Base-by-base conservation (phyloP, 2,888 invertebrate genomes). In the Leucophenga montana region DNA sequence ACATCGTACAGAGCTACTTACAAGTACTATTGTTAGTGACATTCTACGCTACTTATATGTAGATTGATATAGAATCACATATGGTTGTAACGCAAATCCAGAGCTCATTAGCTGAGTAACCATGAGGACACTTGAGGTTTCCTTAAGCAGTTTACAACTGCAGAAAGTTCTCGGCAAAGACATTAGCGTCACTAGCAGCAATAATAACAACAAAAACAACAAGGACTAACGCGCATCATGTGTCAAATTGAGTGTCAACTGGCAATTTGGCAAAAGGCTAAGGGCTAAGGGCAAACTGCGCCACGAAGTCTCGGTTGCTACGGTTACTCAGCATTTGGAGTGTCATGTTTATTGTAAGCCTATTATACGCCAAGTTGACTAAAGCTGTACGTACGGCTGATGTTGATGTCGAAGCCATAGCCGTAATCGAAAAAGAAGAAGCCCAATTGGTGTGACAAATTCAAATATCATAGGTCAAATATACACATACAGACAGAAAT, bases 261-360 rank as follows among this genome's bases (percentile, higher is more conserved):
- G 85, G 83, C 86, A 85, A 86, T 86, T 85, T 85, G 81, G 82
- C 75, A 75, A 73, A 62, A 39, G 39, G 65, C 27, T 27, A 27
- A 27, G 4, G 81, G 82, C 75, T 75, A 73, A 62, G 22, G 39
- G 65, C 66, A 67, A 39, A 39, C 1, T 39, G 39, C 39, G 39
- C 39, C 39, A 39, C 39, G 39, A 39, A 39, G 39, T 39, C 39
- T 39, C 39, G 27, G 61, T 61, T 65, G 48, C 59, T 57, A 22
- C 59, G 61, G 50, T 65, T 50, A 31, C 62, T 20, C 22, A 57
- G 62, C 48, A 80, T 79, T 77, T 79, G 77, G 78, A 84, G 88
- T 87, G 88, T 88, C 88, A 83, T 85, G 86, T 88, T 88, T 85
- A 83, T 82, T 76, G 75, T 86, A 87, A 87, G 86, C 88, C 87